phyloP scores from a whole-genome alignment of 2,797 vertebrate genomes.

The Diplodus puntazzo region DNA sequence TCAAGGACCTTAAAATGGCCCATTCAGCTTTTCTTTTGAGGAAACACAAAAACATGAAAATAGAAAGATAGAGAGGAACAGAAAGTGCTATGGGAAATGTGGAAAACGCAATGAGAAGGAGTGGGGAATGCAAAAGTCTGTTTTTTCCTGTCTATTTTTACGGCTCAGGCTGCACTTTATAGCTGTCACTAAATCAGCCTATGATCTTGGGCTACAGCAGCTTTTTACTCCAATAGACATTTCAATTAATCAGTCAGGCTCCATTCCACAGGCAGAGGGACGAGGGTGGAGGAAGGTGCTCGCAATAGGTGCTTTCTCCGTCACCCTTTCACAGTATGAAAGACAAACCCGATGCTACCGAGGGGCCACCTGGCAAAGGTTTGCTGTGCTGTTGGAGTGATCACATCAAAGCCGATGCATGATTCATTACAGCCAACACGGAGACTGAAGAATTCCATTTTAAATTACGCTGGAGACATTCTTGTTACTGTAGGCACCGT shows the following conservation, averaged over 20 bases:
- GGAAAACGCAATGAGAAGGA: constrained; percentile 14
- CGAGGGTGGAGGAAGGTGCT: neutral
- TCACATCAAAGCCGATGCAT: constrained; percentile 42
- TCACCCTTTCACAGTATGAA: constrained; percentile 1
- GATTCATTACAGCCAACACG: constrained; percentile 33
- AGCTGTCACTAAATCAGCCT: constrained; percentile 64
- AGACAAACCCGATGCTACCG: constrained; percentile 5
- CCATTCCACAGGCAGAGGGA: constrained; percentile 16
- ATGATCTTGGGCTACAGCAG: constrained; percentile 48
- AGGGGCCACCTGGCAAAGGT: constrained; percentile 13
- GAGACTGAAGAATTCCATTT: constrained; percentile 54
- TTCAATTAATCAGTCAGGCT: constrained; percentile 66
- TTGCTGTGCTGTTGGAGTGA: constrained; percentile 18
- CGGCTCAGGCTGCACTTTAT: constrained; percentile 49
- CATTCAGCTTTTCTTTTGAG: neutral
- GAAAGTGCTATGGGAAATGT: neutral
- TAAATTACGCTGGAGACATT: constrained; percentile 39
- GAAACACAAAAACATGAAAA: constrained; percentile 6
- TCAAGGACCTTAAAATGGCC: neutral
- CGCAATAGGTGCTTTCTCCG: constrained; percentile 11
- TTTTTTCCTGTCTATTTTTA: constrained; percentile 55
- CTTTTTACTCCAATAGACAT: constrained; percentile 57
- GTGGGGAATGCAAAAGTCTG: constrained; percentile 34
- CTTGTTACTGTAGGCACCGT: constrained; percentile 29
- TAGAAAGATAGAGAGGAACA: neutral